Conservation (phyloP, 2,797 vertebrate species). For the Ambastaia sidthimunki region DNA sequence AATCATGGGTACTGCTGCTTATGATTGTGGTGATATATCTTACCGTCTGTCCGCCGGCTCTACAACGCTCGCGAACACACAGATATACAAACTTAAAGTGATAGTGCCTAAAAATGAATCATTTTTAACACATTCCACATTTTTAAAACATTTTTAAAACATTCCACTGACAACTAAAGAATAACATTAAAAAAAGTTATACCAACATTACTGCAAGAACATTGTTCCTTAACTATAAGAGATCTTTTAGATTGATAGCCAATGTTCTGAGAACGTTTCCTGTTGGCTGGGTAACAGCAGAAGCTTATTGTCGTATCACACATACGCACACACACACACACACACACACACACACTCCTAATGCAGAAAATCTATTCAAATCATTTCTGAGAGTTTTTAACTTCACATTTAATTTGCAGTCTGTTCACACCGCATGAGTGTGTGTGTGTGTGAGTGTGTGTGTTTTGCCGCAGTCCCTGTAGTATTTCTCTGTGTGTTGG, state of each 20-base stretch:
- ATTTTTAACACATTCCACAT: background rate
- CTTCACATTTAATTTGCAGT: conserved; percentile 23
- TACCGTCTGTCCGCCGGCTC: conserved; percentile 14
- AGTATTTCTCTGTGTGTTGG: conserved; percentile 1
- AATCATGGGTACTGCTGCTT: conserved; percentile 38
- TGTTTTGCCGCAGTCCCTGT: conserved; percentile 36
- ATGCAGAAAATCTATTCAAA: background rate
- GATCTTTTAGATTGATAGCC: no score
- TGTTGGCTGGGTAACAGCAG: no score
- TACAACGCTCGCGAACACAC: background rate
- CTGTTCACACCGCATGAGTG: background rate
- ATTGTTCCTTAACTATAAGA: no score
- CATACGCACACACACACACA: background rate
- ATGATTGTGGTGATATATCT: conserved; percentile 38
- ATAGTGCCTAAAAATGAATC: background rate
- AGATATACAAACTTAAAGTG: background rate
- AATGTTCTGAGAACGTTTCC: no score
- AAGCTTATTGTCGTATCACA: background rate
- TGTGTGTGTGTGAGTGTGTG: background rate
- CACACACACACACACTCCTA: background rate
- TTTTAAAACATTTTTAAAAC: no score
- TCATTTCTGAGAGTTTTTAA: background rate
- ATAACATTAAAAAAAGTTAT: no score
- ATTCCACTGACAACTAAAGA: no score
- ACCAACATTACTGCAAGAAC: no score